Percentiles rank a stretch among this genome's conserved stretches.
These are phyloP conservation scores for Discoglossus pictus DNA, from an alignment of 2,797 vertebrate genomes.

Conservation along the genomic window DNA sequence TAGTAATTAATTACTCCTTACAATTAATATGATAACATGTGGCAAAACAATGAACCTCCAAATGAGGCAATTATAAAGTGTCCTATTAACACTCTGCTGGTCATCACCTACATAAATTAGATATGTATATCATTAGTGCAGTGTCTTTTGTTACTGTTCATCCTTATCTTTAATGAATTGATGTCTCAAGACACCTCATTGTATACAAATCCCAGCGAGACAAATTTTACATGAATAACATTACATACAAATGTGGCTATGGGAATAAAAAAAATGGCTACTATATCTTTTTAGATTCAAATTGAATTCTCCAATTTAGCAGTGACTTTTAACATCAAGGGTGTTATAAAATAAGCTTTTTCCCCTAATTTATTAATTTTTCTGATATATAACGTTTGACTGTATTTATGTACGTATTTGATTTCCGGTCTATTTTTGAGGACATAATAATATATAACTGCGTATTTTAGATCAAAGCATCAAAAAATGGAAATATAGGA, in stretches of 20 bases:
- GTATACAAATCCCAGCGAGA: background rate
- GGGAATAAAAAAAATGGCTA: too few species aligned
- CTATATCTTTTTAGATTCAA: too few species aligned
- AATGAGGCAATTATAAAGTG: conserved; percentile 28
- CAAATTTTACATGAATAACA: background rate
- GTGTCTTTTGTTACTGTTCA: background rate
- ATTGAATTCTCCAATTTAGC: too few species aligned
- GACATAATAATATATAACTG: too few species aligned
- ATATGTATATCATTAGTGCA: conserved; percentile 14
- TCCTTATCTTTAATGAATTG: conserved; percentile 4
- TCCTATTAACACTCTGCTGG: conserved; percentile 8
- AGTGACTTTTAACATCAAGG: too few species aligned
- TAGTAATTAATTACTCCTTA: conserved; percentile 28
- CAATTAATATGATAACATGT: conserved; percentile 25
- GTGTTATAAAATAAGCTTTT: too few species aligned
- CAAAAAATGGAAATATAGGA: too few species aligned
- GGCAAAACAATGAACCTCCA: conserved; percentile 38
- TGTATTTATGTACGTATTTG: too few species aligned
- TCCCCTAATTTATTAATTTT: too few species aligned
- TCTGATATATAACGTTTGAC: too few species aligned
- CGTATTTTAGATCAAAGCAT: too few species aligned
- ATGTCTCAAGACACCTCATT: background rate
- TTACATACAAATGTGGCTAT: background rate
- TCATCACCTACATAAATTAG: conserved; percentile 8
- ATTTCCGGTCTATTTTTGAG: too few species aligned